Conservation (phyloP, 2,888 invertebrate species). For the Gnatocerus cornutus region DNA sequence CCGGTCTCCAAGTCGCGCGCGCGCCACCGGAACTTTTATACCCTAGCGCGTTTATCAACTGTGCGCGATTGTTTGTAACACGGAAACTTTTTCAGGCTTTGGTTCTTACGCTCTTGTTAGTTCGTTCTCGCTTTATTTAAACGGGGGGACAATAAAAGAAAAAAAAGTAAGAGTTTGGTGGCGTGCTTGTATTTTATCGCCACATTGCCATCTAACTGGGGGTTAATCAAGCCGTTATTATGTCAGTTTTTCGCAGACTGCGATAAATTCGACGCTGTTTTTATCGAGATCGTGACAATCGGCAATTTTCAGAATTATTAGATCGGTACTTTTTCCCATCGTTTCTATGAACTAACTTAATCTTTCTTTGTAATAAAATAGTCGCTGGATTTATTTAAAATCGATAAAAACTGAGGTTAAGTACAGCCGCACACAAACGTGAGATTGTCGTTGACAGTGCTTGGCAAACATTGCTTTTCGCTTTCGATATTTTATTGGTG, state of each 20-base stretch:
- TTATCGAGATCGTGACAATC: not conserved
- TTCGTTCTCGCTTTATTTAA: constrained; percentile 10
- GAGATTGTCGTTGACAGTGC: constrained; percentile 38
- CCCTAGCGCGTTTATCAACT: constrained; percentile 62
- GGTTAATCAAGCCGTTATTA: constrained; percentile 33
- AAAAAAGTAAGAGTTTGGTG: constrained; percentile 13
- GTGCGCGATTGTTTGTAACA: constrained; percentile 48
- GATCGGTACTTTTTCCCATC: too few relatives aligned
- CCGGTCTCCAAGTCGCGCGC: constrained; percentile 60
- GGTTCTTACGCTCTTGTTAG: constrained; percentile 14
- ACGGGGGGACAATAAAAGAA: constrained; percentile 8
- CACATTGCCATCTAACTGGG: constrained; percentile 9
- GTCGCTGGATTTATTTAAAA: constrained; percentile 1
- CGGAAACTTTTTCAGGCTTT: constrained; percentile 43
- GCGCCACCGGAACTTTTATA: constrained; percentile 64
- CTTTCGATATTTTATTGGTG: constrained; percentile 61
- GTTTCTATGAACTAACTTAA: too few relatives aligned
- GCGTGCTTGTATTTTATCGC: constrained; percentile 14
- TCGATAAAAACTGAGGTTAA: constrained; percentile 2
- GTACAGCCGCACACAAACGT: not conserved
- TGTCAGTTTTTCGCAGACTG: constrained; percentile 10
- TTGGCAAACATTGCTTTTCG: constrained; percentile 60
- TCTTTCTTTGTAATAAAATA: not conserved
- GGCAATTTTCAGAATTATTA: constrained; percentile 8
- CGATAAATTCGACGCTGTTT: not conserved